Base-by-base conservation (phyloP, 2,797 vertebrate species). In the Eurystomus glaucurus region DNA sequence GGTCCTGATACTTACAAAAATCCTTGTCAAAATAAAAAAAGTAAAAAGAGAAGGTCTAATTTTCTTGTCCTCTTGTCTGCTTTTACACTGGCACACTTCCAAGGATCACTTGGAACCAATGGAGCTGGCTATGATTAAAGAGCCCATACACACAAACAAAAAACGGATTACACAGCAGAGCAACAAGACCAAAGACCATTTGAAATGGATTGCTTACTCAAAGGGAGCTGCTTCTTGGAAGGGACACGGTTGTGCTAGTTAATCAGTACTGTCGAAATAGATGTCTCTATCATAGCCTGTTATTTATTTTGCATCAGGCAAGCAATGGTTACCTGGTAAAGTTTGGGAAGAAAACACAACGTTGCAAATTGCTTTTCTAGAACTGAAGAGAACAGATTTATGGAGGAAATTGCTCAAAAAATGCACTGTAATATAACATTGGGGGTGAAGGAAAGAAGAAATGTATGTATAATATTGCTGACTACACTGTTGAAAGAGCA, bases 151-250 rank as follows among this genome's bases (percentile, higher is more conserved):
- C 68, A 92, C 85, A 90, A 75, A 93, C 80, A 91, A 83, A 97
- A 93, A 88, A 37, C 18, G 29, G 96, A 97, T 96, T 96, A 96
- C 88, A 96, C 81, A 95, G 88, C 91, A 93, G 71, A 94, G 68
- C 62, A 85, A 90, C 90, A 93, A 91, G 81, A 95, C 93, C 88
- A 96, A 94, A 94, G 92, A 91, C 86, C 78, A 80, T 94, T 87
- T 77, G 95, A 94, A 97, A 96, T 95, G 93, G 79, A 97, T 96
- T 97, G 93, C 85, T 95, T 90, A 68, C 82, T 95, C 89, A 92
- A 95, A 96, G 93, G 52, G 23, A 96, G 26, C 65, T 94, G 79
- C 65, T 83, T 85, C 92, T 92, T 80, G 86, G 80, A 96, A 93
- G 48, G 62, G 88, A 90, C 82, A 93, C 0, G 61, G 88, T 64